Evolutionary conservation across 2,888 invertebrate species (phyloP).

Genomic region (Cepaea hortensis): DNA sequence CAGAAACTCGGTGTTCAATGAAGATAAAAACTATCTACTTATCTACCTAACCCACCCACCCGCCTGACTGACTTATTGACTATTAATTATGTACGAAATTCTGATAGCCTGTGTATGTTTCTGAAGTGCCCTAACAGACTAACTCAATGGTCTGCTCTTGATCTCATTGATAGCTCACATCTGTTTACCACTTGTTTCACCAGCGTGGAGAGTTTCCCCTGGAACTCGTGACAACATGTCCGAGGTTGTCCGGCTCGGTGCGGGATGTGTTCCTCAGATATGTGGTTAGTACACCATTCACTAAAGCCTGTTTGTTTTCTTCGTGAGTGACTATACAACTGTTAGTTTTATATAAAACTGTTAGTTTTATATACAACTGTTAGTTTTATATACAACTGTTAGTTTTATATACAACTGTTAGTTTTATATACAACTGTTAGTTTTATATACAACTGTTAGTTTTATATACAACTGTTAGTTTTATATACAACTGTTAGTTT

Average conservation of each 20-base stretch:
- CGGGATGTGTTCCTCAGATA: constrained; percentile 57
- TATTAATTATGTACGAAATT: too few species aligned
- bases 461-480: not conserved
- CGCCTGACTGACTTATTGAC: too few species aligned
- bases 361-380: not conserved
- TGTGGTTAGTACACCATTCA: constrained; percentile 50
- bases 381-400: not conserved
- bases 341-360: not conserved
- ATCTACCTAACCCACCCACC: too few species aligned
- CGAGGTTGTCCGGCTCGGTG: constrained; percentile 46
- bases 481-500: not conserved
- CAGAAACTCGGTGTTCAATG: too few species aligned
- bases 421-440: not conserved
- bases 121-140: too few species aligned
- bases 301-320: not conserved
- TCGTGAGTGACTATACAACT: not conserved
- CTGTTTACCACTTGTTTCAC: not conserved
- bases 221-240: constrained; percentile 50
- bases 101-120: too few species aligned
- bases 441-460: not conserved
- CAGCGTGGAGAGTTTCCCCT: constrained; percentile 55
- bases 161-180: too few species aligned
- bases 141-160: too few species aligned
- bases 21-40: too few species aligned
- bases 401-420: not conserved